A percentile compares a stretch with the other conserved stretches of the same genome.
phyloP scores from a whole-genome alignment of 2,113 vertebrate genomes.

The Pteropus alecto region DNA sequence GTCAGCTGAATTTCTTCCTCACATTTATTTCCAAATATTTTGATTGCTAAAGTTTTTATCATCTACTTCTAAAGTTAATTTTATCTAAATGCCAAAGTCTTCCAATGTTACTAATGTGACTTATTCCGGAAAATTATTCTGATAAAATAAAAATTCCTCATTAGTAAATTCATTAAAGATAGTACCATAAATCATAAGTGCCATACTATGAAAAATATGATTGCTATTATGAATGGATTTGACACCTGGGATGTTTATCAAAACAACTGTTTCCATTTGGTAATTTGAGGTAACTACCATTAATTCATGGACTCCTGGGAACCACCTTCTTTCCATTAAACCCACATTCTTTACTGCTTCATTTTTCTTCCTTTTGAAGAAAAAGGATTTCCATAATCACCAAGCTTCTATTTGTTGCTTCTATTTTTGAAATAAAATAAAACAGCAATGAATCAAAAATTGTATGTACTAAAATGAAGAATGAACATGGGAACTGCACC shows the following conservation, averaged over 20 bases:
- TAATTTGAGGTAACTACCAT: background rate
- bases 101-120: background rate
- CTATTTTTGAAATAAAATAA: conserved; percentile 26
- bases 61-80: background rate
- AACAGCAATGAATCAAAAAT: background rate
- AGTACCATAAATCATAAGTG: background rate
- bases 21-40: background rate
- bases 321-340: background rate
- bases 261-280: background rate
- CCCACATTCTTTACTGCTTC: background rate
- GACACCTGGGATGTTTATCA: background rate
- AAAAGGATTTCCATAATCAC: conserved; percentile 16
- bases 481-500: background rate
- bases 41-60: background rate
- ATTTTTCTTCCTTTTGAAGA: conserved; percentile 17
- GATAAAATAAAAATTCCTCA: background rate
- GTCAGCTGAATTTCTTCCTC: background rate
- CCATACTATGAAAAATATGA: background rate
- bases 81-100: background rate
- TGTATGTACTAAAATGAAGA: background rate
- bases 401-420: background rate
- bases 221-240: background rate
- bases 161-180: background rate
- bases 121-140: background rate
- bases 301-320: background rate